Evolutionary conservation across 2,888 invertebrate species (phyloP), one percentile per base, ranked within the genome.

Genomic region (Nomada ruficornis): DNA sequence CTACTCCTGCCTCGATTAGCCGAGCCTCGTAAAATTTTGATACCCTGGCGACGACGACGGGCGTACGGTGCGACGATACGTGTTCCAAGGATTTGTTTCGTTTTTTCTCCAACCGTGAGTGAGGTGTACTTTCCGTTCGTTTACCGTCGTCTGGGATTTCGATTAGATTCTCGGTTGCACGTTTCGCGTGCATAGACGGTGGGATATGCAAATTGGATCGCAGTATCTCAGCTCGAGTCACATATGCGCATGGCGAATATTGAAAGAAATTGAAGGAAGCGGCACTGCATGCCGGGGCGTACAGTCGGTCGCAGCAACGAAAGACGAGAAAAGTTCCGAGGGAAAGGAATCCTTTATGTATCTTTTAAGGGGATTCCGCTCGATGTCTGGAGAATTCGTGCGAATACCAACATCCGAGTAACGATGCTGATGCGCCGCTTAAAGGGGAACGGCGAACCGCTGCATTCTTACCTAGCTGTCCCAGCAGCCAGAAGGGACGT

Each of bases 181-280:
- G 71, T 71, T 62, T 65, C 65, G 50, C 64, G 63, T 36, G 57
- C 54, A 5, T 23, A 42, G 44, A 29, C 50, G 68, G 15, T 26
- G 23, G 69, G 11, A 57, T 77, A 84, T 77, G 68, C 76, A 84
- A 84, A 85, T 78, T 84, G 71, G 76, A 76, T 77, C 75, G 71
- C 59, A n/a, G 75, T 76, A 63, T 70, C 52, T 72, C 78, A 2
- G 52, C 70, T 23, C 44, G 54, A 23, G 42, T 50, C 52, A 44
- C 60, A 52, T 63, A 73, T 57, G 67, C 73, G 52, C 52, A 62
- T 55, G 62, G n/a, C 44, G 83, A 62, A 81, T 78, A 82, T 78
- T 64, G 82, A 69, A 78, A 81, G 82, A 29, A 65, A 36, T 36
- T 36, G 36, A 36, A 36, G 36, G 36, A 7, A 36, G 36, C 36